Percentiles rank a stretch among this genome's conserved stretches.
phyloP scores from a whole-genome alignment of 2,888 invertebrate genomes.

The Caenorhabditis auriculariae region DNA sequence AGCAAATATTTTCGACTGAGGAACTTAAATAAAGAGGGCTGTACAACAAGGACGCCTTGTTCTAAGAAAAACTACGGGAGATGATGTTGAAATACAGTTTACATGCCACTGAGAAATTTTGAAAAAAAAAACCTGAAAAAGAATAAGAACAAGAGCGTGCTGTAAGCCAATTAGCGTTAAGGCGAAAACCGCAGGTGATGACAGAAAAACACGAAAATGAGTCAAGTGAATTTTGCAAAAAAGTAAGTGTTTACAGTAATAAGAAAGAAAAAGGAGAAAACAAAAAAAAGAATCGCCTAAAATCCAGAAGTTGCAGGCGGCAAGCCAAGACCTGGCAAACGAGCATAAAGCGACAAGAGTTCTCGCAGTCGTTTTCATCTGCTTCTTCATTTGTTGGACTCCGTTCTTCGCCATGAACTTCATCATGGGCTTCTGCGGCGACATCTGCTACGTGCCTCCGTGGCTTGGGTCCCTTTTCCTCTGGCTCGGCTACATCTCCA shows the following conservation, averaged over 20 bases:
- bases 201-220: too few species aligned
- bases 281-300: slow-evolving; percentile 4
- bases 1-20: too few species aligned
- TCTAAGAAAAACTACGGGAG: too few species aligned
- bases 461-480: slow-evolving; percentile 75
- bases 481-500: slow-evolving; percentile 90
- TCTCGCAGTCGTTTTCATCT: slow-evolving; percentile 88
- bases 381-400: slow-evolving; percentile 91
- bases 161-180: too few species aligned
- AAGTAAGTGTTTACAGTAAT: slow-evolving; percentile 3
- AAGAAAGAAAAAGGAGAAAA: slow-evolving; percentile 1
- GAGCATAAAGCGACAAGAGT: slow-evolving; percentile 95
- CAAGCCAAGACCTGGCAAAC: slow-evolving; percentile 57
- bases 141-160: too few species aligned
- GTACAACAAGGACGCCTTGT: too few species aligned
- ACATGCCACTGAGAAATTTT: too few species aligned
- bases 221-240: background rate
- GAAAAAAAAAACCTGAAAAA: too few species aligned
- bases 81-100: too few species aligned
- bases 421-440: slow-evolving; percentile 76
- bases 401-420: slow-evolving; percentile 89
- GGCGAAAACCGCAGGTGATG: too few species aligned
- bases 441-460: slow-evolving; percentile 36
- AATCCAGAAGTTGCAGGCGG: slow-evolving; percentile 27
- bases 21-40: too few species aligned